Conservation (phyloP, 2,888 invertebrate genomes). For the Pecten maximus region DNA sequence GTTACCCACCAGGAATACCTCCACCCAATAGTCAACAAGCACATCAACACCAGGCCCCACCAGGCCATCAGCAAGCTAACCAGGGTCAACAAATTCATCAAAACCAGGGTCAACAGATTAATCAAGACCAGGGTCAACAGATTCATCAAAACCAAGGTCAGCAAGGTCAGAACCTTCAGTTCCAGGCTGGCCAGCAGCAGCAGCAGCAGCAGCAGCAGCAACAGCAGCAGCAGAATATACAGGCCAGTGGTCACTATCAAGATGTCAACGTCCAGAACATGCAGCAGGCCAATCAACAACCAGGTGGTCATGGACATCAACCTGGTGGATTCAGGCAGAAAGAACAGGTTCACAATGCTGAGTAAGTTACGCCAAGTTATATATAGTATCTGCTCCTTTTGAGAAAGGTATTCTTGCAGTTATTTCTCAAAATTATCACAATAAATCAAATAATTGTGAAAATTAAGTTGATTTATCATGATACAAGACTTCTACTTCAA, state of each 20-base stretch:
- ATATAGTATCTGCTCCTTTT: too few relatives aligned
- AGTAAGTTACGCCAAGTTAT: slow-evolving; percentile 64
- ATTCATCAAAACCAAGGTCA: slow-evolving; percentile 37
- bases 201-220: too few relatives aligned
- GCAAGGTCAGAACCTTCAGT: slow-evolving; percentile 40
- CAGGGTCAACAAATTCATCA: slow-evolving; percentile 41
- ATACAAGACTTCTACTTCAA: too few relatives aligned
- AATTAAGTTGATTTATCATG: too few relatives aligned
- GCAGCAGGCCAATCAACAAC: slow-evolving; percentile 59
- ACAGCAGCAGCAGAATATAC: slow-evolving; percentile 44
- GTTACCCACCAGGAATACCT: slow-evolving; percentile 63
- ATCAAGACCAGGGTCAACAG: slow-evolving; percentile 47
- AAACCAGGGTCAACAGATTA: slow-evolving; percentile 45
- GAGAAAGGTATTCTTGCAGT: too few relatives aligned
- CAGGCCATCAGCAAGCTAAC: slow-evolving; percentile 35
- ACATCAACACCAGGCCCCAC: slow-evolving; percentile 44
- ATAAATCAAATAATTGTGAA: too few relatives aligned
- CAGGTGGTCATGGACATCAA: slow-evolving; percentile 65
- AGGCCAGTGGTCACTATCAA: slow-evolving; percentile 42
- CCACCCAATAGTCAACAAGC: slow-evolving; percentile 52
- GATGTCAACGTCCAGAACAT: slow-evolving; percentile 33
- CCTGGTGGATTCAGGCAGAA: slow-evolving; percentile 62
- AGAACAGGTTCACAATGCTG: slow-evolving; percentile 68
- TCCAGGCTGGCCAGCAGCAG: slow-evolving; percentile 31
- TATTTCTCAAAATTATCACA: too few relatives aligned